Conservation (phyloP, 2,113 vertebrate species). For the Nematolebias whitei region DNA sequence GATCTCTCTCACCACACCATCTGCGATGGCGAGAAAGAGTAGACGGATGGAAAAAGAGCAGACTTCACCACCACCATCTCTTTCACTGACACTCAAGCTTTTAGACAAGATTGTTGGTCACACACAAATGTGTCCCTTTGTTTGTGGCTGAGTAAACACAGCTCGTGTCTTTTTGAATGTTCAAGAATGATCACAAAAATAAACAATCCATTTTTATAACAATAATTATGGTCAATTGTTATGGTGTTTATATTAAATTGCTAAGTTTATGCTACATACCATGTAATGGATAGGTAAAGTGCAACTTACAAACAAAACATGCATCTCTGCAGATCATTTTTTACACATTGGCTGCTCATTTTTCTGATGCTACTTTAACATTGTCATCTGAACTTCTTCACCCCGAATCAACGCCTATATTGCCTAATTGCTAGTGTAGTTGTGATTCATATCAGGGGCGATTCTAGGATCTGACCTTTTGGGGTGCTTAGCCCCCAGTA, state of each 20-base stretch:
- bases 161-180: slow-evolving; percentile 13
- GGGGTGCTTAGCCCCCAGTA: no score
- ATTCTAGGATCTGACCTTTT: no score
- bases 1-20: slow-evolving; percentile 72
- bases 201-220: slow-evolving; percentile 8
- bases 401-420: slow-evolving; percentile 20
- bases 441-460: no score
- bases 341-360: not conserved
- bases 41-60: slow-evolving; percentile 73
- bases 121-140: slow-evolving; percentile 34
- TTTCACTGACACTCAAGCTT: slow-evolving; percentile 73
- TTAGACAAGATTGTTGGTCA: slow-evolving; percentile 26
- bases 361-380: not conserved
- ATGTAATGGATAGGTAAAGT: not conserved
- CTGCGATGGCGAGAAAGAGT: slow-evolving; percentile 67
- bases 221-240: not conserved
- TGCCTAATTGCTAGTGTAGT: slow-evolving; percentile 26
- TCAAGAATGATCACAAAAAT: slow-evolving; percentile 1
- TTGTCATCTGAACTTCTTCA: no score
- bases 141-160: slow-evolving; percentile 33
- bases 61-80: slow-evolving; percentile 66
- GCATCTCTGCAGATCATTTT: not conserved
- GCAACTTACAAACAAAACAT: not conserved
- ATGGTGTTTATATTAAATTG: not conserved
- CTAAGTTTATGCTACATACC: not conserved